Evolutionary conservation across 2,113 vertebrate genomes (phyloP).

Genomic region (Mixornis gularis): DNA sequence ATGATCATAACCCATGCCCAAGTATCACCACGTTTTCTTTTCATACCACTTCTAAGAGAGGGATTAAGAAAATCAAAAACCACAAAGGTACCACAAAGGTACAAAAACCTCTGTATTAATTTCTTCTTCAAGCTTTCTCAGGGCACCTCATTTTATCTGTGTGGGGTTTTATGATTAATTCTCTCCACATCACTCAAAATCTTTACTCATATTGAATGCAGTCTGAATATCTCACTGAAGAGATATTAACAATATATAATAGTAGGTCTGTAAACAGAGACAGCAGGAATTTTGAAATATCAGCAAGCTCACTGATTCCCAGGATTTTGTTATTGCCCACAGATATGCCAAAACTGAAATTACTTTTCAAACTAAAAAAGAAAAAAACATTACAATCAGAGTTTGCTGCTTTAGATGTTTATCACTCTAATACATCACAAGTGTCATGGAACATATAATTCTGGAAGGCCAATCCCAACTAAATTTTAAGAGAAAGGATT

Average conservation of each 20-base stretch:
- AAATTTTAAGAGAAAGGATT: not conserved
- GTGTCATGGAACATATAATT: not conserved
- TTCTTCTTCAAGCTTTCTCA: not conserved
- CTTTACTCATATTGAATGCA: not conserved
- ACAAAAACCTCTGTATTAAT: not conserved
- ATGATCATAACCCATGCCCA: not conserved
- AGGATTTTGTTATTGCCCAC: not conserved
- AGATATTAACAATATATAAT: not conserved
- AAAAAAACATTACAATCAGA: not conserved
- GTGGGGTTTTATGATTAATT: not conserved
- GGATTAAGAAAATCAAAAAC: not conserved
- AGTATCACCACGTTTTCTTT: not conserved
- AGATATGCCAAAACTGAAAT: not conserved
- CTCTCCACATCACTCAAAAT: not conserved
- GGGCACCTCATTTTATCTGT: not conserved
- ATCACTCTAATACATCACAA: not conserved
- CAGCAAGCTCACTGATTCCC: not conserved
- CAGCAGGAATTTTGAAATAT: conserved; percentile 11
- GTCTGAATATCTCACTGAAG: not conserved
- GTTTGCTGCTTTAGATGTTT: not conserved
- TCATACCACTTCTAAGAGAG: not conserved
- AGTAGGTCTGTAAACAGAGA: conserved; percentile 14
- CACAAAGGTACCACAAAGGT: not conserved
- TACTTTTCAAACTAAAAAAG: not conserved
- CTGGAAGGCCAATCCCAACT: not conserved